Base-by-base conservation (phyloP, 2,113 vertebrate species). In the Anhinga rufa region DNA sequence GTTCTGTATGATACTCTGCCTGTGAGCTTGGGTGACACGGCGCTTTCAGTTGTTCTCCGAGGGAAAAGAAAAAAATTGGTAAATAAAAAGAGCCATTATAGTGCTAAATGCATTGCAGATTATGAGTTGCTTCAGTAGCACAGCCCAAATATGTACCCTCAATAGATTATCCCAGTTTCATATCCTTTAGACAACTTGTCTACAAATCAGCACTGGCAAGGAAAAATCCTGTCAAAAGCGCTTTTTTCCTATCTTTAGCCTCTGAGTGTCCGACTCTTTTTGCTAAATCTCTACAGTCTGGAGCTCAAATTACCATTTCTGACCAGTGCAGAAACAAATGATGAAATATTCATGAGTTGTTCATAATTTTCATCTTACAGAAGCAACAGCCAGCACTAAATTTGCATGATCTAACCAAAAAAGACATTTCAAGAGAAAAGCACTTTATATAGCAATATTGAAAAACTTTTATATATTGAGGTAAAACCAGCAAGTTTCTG, bases 341-440 rank as follows among this genome's bases (percentile, higher is more conserved):
- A 91, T 97, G 87, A 96, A 97, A 95, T 90, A 96, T 96, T 96
- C 78, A 94, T 96, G 94, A 95, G 69, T 49, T 88, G 58, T 66
- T 96, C 90, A 18, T 91, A 70, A 82, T 90, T 88, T 93, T 91
- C 75, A 70, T 94, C 66, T 72, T 66, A 62, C 14, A 84, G 89
- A 91, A 87, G 66, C 74, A 92, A 29, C 70, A 85, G 90, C 93
- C 85, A 88, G 85, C 49, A 66, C 88, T 86, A 55, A 94, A 96
- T 96, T 92, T 94, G 57, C 83, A 94, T 84, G 75, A 81, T 86
- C 60, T 64, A 94, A 82, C 66, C 75, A 55, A 82, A 90, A 38
- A 31, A 24, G 65, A 65, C 21, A 42, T 76, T 91, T 89, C 80
- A 91, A 84, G 60, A 71, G 80, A 75, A 81, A 82, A 84, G 17